Evolutionary conservation across 2,888 invertebrate species (phyloP), one percentile per base, ranked within the genome.

Genomic region (Agrypnus murinus): DNA sequence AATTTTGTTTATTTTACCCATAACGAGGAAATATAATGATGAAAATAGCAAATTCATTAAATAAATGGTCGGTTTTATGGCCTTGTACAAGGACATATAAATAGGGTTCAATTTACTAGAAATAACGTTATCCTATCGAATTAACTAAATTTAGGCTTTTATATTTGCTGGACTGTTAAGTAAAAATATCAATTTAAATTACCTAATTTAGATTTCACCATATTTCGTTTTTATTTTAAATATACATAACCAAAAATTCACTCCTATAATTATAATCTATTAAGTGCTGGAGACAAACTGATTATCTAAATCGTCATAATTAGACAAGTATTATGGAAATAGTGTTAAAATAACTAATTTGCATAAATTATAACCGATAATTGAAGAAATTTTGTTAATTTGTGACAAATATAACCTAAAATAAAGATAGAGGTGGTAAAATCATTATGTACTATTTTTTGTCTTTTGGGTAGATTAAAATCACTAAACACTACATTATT

Each of bases 121-220:
- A 36, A 55, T 55, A 55, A 34, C 36, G 36, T 55, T 58, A 38
- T 40, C 38, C 38, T n/a, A 45, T 14, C 2, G 9, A 38, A 38
- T n/a, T n/a, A 38, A 9, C 14, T 25, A 53, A 57, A 36, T 38
- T 36, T 34, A 57, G 15, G 14, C 15, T 38, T 36, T 57, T 14
- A 15, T 32, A 25, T 25, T 25, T 25, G 25, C 25, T 5, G 25
- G 25, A 25, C 25, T 25, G 5, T 25, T 8, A 45, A 17, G 46
- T 46, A 38, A 63, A 57, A 38, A 31, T 36, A 63, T 9, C 36
- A 50, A 14, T 25, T 32, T 36, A 19, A 63, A 63, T 38, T 63
- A 25, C 40, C 40, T 38, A 63, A 63, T 63, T 63, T 38, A 12
- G 50, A 53, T 63, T 63, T 53, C 38, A 53, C 40, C 36, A 48